phyloP scores from a whole-genome alignment of 2,113 vertebrate species.

The Pelecanoides urinatrix region DNA sequence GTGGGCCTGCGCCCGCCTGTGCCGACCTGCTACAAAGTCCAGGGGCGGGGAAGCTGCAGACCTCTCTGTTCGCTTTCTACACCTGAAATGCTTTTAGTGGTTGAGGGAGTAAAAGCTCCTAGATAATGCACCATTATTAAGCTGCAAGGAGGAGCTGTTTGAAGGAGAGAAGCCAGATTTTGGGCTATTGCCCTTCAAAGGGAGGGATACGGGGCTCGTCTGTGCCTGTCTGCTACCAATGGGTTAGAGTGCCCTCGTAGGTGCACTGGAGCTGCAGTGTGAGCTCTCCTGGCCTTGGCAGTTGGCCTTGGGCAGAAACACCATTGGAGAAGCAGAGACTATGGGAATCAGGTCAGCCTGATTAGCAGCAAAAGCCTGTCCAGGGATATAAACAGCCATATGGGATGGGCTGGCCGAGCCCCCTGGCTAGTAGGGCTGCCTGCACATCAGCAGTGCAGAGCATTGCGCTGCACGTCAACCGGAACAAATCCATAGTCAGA shows the following conservation, averaged over 20 bases:
- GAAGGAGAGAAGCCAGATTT: not conserved
- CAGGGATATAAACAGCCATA: not conserved
- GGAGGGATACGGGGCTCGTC: not conserved
- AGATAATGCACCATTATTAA: not conserved
- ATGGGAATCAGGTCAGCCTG: conserved; percentile 5
- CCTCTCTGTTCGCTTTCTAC: not conserved
- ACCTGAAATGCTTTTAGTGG: not conserved
- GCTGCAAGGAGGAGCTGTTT: not conserved
- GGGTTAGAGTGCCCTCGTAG: not conserved
- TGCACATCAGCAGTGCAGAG: not conserved
- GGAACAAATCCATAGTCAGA: not conserved
- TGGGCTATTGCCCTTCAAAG: not conserved
- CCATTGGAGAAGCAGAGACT: not conserved
- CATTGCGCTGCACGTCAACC: not conserved
- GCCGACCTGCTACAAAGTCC: not conserved
- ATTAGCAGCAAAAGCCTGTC: not conserved
- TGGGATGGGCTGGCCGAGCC: not conserved
- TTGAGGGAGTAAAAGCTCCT: not conserved
- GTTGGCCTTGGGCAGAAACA: not conserved
- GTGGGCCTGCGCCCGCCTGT: rapidly evolving
- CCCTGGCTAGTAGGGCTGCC: not conserved
- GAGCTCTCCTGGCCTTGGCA: not conserved
- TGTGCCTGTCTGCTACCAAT: not conserved
- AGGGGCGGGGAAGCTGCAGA: not conserved
- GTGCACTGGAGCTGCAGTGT: not conserved